Evolutionary conservation across 2,888 invertebrate genomes (phyloP), one percentile per base, ranked within the genome.

Genomic region (Dasysyrphus tricinctus): DNA sequence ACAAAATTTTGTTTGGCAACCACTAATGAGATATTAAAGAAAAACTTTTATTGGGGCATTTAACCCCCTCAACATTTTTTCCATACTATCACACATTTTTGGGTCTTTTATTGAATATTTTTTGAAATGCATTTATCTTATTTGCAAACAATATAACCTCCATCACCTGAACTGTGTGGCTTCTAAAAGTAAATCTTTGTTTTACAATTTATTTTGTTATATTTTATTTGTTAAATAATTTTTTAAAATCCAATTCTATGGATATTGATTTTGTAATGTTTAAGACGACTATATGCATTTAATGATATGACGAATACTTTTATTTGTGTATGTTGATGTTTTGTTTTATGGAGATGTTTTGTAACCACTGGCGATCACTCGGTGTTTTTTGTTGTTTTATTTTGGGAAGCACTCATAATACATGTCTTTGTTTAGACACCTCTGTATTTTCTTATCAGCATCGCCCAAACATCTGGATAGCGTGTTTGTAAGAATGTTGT

Each of bases 401-500:
- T 39, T n/a, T 32, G 34, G 56, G 16, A 56, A 59, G 16, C 44
- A 34, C 32, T 19, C 24, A 12, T 29, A 14, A 5, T 19, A 2
- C 11, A 14, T 16, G 16, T 7, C n/a, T 19, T 12, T 37, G 11
- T 3, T 88, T 89, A 89, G 56, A 89, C 89, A 32, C 89, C 90
- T 61, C 90, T 89, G 89, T 94, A 94, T 90, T 93, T 94, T 81
- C 91, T 89, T 56, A 93, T 92, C 70, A 94, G 90, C 88, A 91
- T 92, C 49, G 92, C 91, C 94, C 94, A 94, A 34, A 94, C 93
- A 82, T 92, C 92, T 1, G 94, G 94, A 91, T 94, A 94, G 75
- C 93, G 93, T 4, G 91, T 90, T 90, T 93, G 93, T 81, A 94
- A 93, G 89, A 94, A 94, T 72, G 91, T 90, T 11, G 94, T 93